phyloP scores from a whole-genome alignment of 2,888 invertebrate genomes.

The Athalia circularis region DNA sequence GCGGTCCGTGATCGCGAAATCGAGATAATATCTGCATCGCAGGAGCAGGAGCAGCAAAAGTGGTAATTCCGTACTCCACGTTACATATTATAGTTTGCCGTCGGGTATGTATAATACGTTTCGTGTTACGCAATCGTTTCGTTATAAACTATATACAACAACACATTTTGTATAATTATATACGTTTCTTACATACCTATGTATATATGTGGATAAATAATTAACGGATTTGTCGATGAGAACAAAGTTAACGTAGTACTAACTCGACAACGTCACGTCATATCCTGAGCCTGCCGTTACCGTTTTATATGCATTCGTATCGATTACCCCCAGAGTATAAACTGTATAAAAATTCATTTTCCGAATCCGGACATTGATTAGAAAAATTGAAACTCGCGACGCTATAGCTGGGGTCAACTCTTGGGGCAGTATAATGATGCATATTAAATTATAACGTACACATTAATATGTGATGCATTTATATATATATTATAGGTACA shows the following conservation, averaged over 20 bases:
- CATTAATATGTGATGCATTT: no score
- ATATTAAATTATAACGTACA: no score
- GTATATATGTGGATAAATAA: neutral
- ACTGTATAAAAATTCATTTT: no score
- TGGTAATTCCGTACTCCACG: neutral
- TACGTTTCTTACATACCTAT: neutral
- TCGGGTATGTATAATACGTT: neutral
- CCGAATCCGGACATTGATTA: no score
- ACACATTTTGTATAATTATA: neutral
- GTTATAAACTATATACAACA: no score
- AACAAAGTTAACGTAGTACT: neutral
- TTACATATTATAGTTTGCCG: neutral
- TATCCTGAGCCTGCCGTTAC: no score
- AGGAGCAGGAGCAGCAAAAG: neutral
- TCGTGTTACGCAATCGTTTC: constrained; percentile 1
- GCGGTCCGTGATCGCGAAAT: neutral
- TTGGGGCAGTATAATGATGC: no score
- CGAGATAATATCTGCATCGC: neutral
- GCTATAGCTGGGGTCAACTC: no score
- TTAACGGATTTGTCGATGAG: constrained; percentile 1
- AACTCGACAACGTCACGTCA: neutral
- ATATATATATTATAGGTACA: no score
- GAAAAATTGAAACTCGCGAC: no score
- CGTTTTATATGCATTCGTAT: no score
- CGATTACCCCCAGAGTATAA: no score